Conservation (phyloP, 1,140 invertebrate species). For the Steinernema feltiae region DNA sequence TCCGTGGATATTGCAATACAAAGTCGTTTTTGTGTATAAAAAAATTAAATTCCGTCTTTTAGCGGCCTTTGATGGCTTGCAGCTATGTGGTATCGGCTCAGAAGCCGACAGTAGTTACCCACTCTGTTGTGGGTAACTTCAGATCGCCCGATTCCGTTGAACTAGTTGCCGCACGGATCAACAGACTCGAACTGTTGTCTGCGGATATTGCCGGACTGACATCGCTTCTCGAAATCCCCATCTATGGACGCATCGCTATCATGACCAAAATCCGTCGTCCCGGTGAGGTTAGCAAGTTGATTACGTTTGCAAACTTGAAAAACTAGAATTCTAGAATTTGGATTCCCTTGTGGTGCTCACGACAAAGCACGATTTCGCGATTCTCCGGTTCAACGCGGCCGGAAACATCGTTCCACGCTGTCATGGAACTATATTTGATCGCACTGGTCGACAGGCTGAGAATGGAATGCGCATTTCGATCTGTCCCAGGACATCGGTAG, state of each 20-base stretch:
- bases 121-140: slow-evolving; percentile 89
- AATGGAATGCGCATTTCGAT: slow-evolving; percentile 81
- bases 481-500: slow-evolving; percentile 81
- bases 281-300: slow-evolving; percentile 42
- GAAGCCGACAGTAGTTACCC: slow-evolving; percentile 88
- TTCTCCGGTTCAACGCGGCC: slow-evolving; percentile 68
- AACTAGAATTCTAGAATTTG: slow-evolving; percentile 55
- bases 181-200: slow-evolving; percentile 86
- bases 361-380: slow-evolving; percentile 73
- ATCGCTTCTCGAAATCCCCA: slow-evolving; percentile 85
- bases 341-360: slow-evolving; percentile 91
- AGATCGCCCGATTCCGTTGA: slow-evolving; percentile 87
- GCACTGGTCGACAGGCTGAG: slow-evolving; percentile 67
- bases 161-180: slow-evolving; percentile 88
- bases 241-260: slow-evolving; percentile 84
- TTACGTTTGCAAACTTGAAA: slow-evolving; percentile 18
- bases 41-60: no score
- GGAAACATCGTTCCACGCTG: slow-evolving; percentile 90
- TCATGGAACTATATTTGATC: slow-evolving; percentile 87
- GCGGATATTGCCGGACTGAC: slow-evolving; percentile 93
- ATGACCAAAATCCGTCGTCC: slow-evolving; percentile 84
- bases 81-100: slow-evolving; percentile 97
- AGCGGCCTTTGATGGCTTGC: slow-evolving; percentile 64
- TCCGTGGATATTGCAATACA: no score
- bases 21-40: no score